phyloP scores from a whole-genome alignment of 2,888 invertebrate species.

The Gnatocerus cornutus region DNA sequence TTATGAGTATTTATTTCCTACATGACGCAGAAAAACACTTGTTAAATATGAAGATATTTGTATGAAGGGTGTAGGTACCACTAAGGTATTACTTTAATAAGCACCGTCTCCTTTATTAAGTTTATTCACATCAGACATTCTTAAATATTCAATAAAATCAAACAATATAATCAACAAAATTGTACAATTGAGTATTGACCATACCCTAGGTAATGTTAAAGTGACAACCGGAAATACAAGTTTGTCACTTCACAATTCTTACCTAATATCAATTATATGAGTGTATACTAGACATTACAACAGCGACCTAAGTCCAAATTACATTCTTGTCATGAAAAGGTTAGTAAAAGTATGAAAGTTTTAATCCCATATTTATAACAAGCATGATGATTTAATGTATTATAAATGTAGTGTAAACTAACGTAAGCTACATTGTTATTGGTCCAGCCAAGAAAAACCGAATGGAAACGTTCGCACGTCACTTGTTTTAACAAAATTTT shows the following conservation, averaged over 20 bases:
- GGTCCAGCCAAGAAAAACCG: slow-evolving; percentile 53
- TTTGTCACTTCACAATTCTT: slow-evolving; percentile 24
- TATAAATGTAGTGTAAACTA: slow-evolving; percentile 15
- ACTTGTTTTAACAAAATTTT: slow-evolving; percentile 38
- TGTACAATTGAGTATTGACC: slow-evolving; percentile 46
- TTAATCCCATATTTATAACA: slow-evolving; percentile 15
- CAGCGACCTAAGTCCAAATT: slow-evolving; percentile 34
- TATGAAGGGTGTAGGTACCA: too few species aligned
- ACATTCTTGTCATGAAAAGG: slow-evolving; percentile 47
- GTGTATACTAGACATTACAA: slow-evolving; percentile 40
- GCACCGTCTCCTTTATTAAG: slow-evolving; percentile 22
- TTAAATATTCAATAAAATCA: slow-evolving; percentile 46
- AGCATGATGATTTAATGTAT: slow-evolving; percentile 38
- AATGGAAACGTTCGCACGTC: slow-evolving; percentile 29
- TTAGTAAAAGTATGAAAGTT: slow-evolving; percentile 56
- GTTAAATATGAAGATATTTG: too few species aligned
- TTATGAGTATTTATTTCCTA: too few species aligned
- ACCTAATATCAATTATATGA: slow-evolving; percentile 31
- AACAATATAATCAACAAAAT: slow-evolving; percentile 49
- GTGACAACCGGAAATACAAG: slow-evolving; percentile 21
- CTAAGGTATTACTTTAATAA: background rate
- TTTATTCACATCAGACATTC: slow-evolving; percentile 44
- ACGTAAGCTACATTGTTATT: slow-evolving; percentile 37
- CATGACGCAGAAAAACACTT: too few species aligned
- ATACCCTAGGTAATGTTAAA: slow-evolving; percentile 31